Conservation (phyloP, 2,797 vertebrate genomes). For the Limnodromus scolopaceus region DNA sequence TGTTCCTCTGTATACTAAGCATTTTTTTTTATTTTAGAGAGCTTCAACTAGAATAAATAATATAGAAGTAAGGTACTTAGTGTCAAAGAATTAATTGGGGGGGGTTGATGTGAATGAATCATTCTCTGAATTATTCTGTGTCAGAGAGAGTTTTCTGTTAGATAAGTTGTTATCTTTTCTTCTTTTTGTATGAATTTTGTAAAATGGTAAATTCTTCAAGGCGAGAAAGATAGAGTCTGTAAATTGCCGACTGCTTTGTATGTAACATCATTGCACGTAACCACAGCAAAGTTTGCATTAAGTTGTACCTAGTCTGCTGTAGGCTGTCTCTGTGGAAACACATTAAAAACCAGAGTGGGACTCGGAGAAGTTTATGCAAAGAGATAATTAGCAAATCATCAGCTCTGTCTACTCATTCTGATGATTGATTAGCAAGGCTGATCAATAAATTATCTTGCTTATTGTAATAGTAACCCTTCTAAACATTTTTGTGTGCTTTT, state of each 20-base stretch:
- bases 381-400: neutral
- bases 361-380: neutral
- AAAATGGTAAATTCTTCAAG: neutral
- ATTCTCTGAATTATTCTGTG: neutral
- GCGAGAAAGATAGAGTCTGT: neutral
- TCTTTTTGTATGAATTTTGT: neutral
- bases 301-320: neutral
- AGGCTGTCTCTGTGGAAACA: neutral
- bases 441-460: neutral
- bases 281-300: neutral
- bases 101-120: neutral
- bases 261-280: neutral
- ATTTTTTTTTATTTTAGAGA: neutral
- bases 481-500: neutral
- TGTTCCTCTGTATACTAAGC: neutral
- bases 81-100: neutral
- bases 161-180: neutral
- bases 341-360: neutral
- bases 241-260: neutral
- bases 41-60: neutral
- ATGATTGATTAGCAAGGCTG: neutral
- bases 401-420: neutral
- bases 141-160: neutral
- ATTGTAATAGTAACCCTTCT: neutral
- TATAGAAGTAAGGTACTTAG: neutral